Evolutionary conservation across 1,140 invertebrate species (phyloP), one percentile per base, ranked within the genome.

Genomic region (Drosophila lacertosa): DNA sequence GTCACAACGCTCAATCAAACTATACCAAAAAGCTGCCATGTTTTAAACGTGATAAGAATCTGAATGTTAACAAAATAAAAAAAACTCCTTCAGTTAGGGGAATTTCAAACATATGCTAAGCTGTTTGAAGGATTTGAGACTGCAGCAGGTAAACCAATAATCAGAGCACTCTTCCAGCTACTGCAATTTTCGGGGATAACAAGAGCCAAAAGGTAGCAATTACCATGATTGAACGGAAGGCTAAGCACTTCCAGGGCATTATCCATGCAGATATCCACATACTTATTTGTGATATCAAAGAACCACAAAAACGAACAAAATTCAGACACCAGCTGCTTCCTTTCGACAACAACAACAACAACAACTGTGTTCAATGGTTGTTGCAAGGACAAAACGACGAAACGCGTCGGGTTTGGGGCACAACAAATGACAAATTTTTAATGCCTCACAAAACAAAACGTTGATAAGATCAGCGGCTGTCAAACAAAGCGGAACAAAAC

Each of bases 401-500:
- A 13, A 35, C 13, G 20, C 40, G n/a, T n/a, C n/a, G 50, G 53
- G 53, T 42, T 44, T 64, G 47, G 29, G 39, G 62, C 54, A 55
- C 67, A 68, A 69, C 59, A 88, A 86, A 86, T 86, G 82, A 86
- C 82, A 86, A 86, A 86, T 86, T 86, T 86, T 82, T 88, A 88
- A 86, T 88, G 81, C 82, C 74, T 88, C 77, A 81, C 54, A 66
- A 88, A 82, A 88, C 82, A 86, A 88, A 82, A 88, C 74, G 59
- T 20, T 86, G 82, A 86, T 86, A 86, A 86, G 82, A 86, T 86
- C 82, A 88, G 77, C 77, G 82, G 69, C 81, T 88, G 80, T 70
- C 79, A 53, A 68, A 54, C 51, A 73, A 68, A 74, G 74, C 59
- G 39, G 57, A 81, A 88, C 82, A 86, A 82, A 86, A 74, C 48